A percentile compares a stretch with the other conserved stretches of the same genome.
Conservation (phyloP, 2,113 vertebrate genomes). For the Mystacornis crossleyi region DNA sequence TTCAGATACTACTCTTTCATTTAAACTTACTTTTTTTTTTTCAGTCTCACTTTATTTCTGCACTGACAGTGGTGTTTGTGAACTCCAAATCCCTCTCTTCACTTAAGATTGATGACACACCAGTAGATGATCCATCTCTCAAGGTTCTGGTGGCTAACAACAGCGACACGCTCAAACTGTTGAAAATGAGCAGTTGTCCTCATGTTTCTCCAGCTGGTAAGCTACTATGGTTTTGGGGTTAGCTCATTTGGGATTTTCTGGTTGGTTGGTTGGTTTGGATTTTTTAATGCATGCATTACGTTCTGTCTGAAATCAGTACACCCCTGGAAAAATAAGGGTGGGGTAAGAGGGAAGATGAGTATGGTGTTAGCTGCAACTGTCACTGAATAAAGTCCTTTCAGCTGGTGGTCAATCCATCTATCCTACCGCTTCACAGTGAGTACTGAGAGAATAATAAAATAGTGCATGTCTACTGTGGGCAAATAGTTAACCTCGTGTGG, state of each 20-base stretch:
- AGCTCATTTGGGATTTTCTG: background rate
- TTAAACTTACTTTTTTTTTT: background rate
- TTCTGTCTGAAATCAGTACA: background rate
- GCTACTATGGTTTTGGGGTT: background rate
- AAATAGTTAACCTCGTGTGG: background rate
- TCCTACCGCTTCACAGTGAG: background rate
- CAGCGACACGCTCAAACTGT: constrained; percentile 90
- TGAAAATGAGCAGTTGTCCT: constrained; percentile 98
- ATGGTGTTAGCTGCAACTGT: background rate
- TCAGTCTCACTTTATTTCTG: constrained; percentile 92
- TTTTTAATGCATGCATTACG: background rate
- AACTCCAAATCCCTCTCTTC: constrained; percentile 98
- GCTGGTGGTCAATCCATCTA: background rate
- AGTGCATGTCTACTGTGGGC: background rate
- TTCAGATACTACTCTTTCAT: background rate
- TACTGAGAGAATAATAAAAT: background rate
- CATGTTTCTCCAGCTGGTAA: constrained; percentile 89
- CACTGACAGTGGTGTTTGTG: constrained; percentile 96
- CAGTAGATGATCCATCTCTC: constrained; percentile 94
- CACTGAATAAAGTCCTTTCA: background rate
- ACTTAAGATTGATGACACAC: constrained; percentile 95
- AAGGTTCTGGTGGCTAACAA: constrained; percentile 97
- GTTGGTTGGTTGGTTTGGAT: background rate
- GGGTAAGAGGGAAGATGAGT: background rate
- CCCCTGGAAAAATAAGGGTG: background rate